Base-by-base conservation (phyloP, 2,888 invertebrate genomes). In the Macrosiphum euphorbiae region DNA sequence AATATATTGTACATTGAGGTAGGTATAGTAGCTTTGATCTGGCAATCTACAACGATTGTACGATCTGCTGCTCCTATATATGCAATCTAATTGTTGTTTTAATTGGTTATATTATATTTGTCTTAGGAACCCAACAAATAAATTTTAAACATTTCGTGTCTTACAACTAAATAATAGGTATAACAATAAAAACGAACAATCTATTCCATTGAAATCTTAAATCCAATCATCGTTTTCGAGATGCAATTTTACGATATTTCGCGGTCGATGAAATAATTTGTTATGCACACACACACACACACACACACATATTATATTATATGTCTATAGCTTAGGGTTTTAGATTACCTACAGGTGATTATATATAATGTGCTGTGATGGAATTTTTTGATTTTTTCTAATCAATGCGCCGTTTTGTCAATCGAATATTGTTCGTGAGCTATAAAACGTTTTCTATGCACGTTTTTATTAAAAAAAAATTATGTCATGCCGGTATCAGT, bases 181-280 rank as follows among this genome's bases (percentile, higher is more conserved):
- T n/a, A 67, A 67, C 35, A 78, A 78, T 78, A 78, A 78, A 78
- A 78, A 78, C n/a, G 78, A 78, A 35, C 78, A 35, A 78, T 55
- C 55, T 55, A 55, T 78, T 78, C 78, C 20, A 35, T 35, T 78
- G 78, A 78, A 78, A 78, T 78, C 7, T 78, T 20, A 78, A 35
- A 78, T 35, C 78, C 78, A 78, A 78, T 78, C 35, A 78, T 78
- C 20, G 78, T 20, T 78, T 78, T 78, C 35, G 35, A 78, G 78
- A 78, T 35, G 7, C 35, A 35, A 20, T 78, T 78, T 78, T 35
- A 78, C 35, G 35, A 20, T 58, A 26, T 78, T 78, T 78, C 78
- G 78, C 20, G 20, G 78, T 78, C 7, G 35, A 35, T 78, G 35
- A 78, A 78, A 78, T 78, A 78, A 78, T 78, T 35, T 78, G 16